Evolutionary conservation across 2,888 invertebrate species (phyloP).

Genomic region (Emesis russula): DNA sequence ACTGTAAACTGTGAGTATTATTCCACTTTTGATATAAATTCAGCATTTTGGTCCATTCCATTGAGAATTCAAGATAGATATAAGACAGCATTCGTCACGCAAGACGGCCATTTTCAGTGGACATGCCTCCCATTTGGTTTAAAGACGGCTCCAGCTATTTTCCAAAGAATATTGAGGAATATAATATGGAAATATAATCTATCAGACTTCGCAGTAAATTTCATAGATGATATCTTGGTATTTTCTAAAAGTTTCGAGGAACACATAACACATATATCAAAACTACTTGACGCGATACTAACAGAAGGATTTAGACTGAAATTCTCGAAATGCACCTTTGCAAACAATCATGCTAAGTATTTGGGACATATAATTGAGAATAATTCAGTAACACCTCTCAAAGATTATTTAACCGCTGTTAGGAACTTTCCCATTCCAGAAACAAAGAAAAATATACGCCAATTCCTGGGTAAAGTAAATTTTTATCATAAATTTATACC

Average conservation of each 20-base stretch:
- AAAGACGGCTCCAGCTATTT: conserved; percentile 90
- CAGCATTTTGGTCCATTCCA: conserved; percentile 91
- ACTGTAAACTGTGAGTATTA: conserved; percentile 90
- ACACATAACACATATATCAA: no score
- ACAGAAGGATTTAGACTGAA: not conserved
- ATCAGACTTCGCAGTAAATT: conserved; percentile 58
- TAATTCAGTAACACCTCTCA: no score
- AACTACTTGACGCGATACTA: not conserved
- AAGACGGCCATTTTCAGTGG: conserved; percentile 88
- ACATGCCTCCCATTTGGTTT: conserved; percentile 88
- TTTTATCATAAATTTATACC: not conserved
- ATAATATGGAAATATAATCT: conserved; percentile 69
- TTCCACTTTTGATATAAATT: conserved; percentile 90
- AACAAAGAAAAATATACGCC: not conserved
- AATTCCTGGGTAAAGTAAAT: not conserved
- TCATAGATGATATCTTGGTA: not conserved
- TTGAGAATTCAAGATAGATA: conserved; percentile 87
- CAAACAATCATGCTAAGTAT: not conserved
- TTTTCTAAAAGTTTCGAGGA: no score
- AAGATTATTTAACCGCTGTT: no score
- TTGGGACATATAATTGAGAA: not conserved
- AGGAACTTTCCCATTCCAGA: not conserved
- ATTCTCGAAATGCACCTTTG: not conserved
- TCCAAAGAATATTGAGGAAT: conserved; percentile 89
- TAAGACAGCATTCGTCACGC: conserved; percentile 87